phyloP scores from a whole-genome alignment of 1,140 invertebrate species.

The Zaprionus ghesquierei region DNA sequence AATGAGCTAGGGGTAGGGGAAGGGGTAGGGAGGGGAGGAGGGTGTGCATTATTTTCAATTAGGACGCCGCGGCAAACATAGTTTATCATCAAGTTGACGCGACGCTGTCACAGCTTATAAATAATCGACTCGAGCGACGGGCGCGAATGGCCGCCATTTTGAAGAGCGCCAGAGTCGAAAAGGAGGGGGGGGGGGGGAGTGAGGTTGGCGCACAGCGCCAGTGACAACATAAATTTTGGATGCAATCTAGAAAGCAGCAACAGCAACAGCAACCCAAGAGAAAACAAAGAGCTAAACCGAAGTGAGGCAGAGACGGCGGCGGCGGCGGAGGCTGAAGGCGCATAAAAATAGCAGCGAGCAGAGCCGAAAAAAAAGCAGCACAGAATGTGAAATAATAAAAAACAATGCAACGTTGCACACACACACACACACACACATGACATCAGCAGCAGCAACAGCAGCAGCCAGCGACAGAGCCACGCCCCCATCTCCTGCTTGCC shows the following conservation, averaged over 20 bases:
- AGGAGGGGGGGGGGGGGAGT: background rate
- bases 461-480: slow-evolving; percentile 41
- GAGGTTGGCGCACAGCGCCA: slow-evolving; percentile 12
- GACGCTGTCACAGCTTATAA: slow-evolving; percentile 79
- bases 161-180: background rate
- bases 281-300: slow-evolving; percentile 31
- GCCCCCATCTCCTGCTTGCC: slow-evolving; percentile 37
- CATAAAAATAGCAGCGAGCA: slow-evolving; percentile 59
- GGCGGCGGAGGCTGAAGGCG: slow-evolving; percentile 43
- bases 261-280: slow-evolving; percentile 1
- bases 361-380: slow-evolving; percentile 34
- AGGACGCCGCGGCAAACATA: slow-evolving; percentile 77
- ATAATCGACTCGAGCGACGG: slow-evolving; percentile 69
- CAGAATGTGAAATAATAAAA: slow-evolving; percentile 12
- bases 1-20: background rate
- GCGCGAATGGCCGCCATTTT: slow-evolving; percentile 66
- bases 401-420: slow-evolving; percentile 40
- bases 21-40: background rate
- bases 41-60: slow-evolving; percentile 75
- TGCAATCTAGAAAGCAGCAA: slow-evolving; percentile 60
- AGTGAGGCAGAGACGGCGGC: background rate
- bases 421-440: slow-evolving; percentile 32
- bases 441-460: slow-evolving; percentile 31
- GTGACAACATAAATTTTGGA: slow-evolving; percentile 81
- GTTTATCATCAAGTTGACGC: slow-evolving; percentile 81